Percentiles rank a stretch among this genome's conserved stretches.
These are phyloP conservation scores for Drosophila dunni DNA, from an alignment of 1,140 invertebrate species.

Conservation along the genomic window DNA sequence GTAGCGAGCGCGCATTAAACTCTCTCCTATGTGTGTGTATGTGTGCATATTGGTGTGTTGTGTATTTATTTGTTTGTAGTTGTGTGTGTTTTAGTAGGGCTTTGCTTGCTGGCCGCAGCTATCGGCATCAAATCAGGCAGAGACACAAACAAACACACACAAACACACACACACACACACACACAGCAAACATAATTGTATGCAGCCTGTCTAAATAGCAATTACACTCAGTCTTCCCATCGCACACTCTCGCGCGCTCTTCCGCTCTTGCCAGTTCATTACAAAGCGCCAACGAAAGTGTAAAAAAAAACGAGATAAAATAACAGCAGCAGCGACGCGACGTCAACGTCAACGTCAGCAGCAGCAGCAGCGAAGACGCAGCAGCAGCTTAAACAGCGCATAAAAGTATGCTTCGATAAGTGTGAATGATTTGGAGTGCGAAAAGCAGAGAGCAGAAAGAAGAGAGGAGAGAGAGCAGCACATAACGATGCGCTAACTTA, in stretches of 20 bases:
- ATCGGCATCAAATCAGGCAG: constrained; percentile 73
- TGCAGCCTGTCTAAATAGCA: constrained; percentile 69
- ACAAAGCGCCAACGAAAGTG: constrained; percentile 48
- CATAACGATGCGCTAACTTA: constrained; percentile 61
- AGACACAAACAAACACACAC: constrained; percentile 18
- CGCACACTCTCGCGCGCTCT: constrained; percentile 4
- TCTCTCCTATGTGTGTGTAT: constrained; percentile 46
- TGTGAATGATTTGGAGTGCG: constrained; percentile 43
- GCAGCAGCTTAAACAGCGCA: constrained; percentile 35
- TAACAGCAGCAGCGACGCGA: not conserved
- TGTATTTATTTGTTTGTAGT: constrained; percentile 70
- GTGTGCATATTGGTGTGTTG: constrained; percentile 23
- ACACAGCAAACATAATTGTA: constrained; percentile 35
- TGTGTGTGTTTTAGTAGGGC: constrained; percentile 59
- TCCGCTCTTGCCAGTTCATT: constrained; percentile 39
- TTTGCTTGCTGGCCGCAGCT: constrained; percentile 59
- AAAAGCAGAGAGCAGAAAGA: not conserved
- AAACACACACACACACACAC: constrained; percentile 18
- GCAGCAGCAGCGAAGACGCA: not conserved
- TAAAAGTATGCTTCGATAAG: constrained; percentile 73
- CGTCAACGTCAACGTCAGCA: not conserved
- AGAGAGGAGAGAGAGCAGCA: constrained; percentile 22
- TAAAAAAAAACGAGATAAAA: constrained; percentile 28
- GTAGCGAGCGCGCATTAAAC: constrained; percentile 68
- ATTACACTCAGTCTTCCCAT: constrained; percentile 46